phyloP scores from a whole-genome alignment of 2,113 vertebrate genomes.

The Stegostoma tigrinum region DNA sequence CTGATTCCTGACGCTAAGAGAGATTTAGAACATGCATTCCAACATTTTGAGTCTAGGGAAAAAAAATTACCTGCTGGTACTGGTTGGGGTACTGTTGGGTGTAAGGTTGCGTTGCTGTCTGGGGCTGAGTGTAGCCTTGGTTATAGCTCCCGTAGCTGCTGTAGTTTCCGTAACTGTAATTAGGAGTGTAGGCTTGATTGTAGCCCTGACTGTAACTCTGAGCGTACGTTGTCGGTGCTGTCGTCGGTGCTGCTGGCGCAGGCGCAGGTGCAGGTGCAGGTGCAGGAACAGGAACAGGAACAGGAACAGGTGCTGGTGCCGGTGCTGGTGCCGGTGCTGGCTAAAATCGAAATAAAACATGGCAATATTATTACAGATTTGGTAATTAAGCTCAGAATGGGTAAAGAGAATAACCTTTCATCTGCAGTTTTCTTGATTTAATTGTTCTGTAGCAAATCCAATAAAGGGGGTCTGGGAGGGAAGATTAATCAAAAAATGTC shows the following conservation, averaged over 20 bases:
- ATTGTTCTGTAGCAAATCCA: not conserved
- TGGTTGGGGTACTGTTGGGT: constrained; percentile 62
- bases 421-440: not conserved
- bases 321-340: not conserved
- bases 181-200: constrained; percentile 56
- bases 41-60: not conserved
- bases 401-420: not conserved
- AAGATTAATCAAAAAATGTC: not conserved
- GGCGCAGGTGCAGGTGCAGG: not conserved
- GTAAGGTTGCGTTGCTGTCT: constrained; percentile 61
- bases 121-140: constrained; percentile 73
- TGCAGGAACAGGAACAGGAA: not conserved
- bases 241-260: not conserved
- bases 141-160: constrained; percentile 58
- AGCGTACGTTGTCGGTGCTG: not conserved
- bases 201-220: constrained; percentile 47
- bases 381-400: not conserved
- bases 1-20: not conserved
- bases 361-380: not conserved
- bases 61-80: constrained; percentile 68
- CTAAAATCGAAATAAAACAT: not conserved
- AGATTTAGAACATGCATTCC: not conserved
- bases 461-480: not conserved
- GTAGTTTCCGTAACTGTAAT: constrained; percentile 69
- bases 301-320: not conserved